phyloP scores from a whole-genome alignment of 2,888 invertebrate species.

The Drosophila formosana region DNA sequence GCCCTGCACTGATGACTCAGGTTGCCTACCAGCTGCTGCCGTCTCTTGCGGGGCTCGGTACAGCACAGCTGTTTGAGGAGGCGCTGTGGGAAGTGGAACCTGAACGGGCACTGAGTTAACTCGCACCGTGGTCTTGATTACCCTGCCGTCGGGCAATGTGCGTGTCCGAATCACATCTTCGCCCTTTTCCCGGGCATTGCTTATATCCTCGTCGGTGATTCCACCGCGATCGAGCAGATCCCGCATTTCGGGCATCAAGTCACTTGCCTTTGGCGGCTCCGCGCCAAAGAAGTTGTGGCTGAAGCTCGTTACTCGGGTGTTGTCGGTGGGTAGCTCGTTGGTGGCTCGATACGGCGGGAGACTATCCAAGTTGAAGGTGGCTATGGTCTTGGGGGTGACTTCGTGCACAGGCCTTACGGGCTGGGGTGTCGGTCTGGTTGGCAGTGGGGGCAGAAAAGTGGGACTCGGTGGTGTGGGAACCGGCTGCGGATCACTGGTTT shows the following conservation, averaged over 20 bases:
- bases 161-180: slow-evolving; percentile 49
- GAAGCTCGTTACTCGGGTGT: slow-evolving; percentile 30
- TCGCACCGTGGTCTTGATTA: slow-evolving; percentile 57
- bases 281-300: slow-evolving; percentile 28
- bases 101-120: slow-evolving; percentile 24
- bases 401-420: background rate
- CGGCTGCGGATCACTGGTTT: slow-evolving; percentile 5
- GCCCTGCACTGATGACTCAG: background rate
- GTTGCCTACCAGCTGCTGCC: background rate
- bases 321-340: slow-evolving; percentile 46
- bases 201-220: slow-evolving; percentile 64
- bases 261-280: slow-evolving; percentile 18
- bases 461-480: slow-evolving; percentile 4
- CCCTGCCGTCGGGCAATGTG: slow-evolving; percentile 62
- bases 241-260: slow-evolving; percentile 50
- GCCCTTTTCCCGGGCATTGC: slow-evolving; percentile 39
- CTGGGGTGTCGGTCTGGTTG: slow-evolving; percentile 25
- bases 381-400: background rate
- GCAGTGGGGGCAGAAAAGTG: slow-evolving; percentile 26
- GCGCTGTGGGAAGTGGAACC: background rate
- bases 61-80: background rate
- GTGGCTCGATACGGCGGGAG: background rate
- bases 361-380: slow-evolving; percentile 2
- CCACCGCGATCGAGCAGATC: slow-evolving; percentile 57
- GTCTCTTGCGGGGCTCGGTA: background rate